Evolutionary conservation across 2,888 invertebrate genomes (phyloP), one percentile per base, ranked within the genome.

Genomic region (Dasysyrphus albostriatus): DNA sequence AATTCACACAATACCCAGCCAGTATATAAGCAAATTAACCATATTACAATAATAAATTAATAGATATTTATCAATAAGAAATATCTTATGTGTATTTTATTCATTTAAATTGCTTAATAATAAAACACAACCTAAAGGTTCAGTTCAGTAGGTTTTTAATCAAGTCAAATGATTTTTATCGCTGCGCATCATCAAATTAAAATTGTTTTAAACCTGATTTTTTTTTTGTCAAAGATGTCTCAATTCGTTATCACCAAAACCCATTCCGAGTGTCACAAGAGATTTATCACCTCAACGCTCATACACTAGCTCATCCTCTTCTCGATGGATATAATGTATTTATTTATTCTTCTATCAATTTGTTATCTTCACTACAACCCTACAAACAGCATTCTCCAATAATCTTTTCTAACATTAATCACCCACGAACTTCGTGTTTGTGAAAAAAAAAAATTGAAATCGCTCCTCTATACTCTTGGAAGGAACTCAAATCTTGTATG

Each of bases 331-430:
- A 12, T 51, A 72, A 69, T 69, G 51, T 51, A 51, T 69, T 69
- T 69, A 69, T 69, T 69, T 63, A 65, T 72, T 56, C 70, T 34
- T 56, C 54, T 54, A 47, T 44, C 42, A 54, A 72, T 63, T 63
- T 72, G 51, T 78, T 70, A 79, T 79, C 74, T 80, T 9, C n/a
- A 1, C 29, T 54, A 44, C 73, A 79, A 61, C 44, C 67, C 19
- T 32, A 54, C 14, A 51, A 51, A 77, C 59, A 54, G 61, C 61
- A 59, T 70, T 42, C 61, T 61, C 19, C n/a, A 29, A 59, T 51
- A 12, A 76, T 49, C 69, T 16, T 29, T 7, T 67, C 24, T 4
- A 37, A 47, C 47, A 73, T 79, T 79, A 73, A 79, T 79, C 79
- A 79, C 58, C n/a, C 44, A 47, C 63, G 54, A 72, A 59, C 16